Evolutionary conservation across 2,113 vertebrate species (phyloP).

Genomic region (Takifugu flavidus): DNA sequence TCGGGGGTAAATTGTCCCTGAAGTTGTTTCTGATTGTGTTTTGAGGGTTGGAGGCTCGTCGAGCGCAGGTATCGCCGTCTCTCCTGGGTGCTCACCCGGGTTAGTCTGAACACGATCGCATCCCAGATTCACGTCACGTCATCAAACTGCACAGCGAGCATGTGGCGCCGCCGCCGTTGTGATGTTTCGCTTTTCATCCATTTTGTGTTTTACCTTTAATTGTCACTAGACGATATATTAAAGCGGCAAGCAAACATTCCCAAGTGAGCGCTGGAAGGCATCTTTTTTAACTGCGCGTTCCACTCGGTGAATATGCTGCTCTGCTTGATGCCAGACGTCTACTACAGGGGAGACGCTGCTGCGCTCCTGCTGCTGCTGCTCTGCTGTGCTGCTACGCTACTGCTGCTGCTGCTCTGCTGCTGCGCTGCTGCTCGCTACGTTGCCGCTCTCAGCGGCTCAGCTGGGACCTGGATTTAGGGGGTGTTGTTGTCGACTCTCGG

Average conservation of each 20-base stretch:
- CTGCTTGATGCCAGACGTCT: constrained; percentile 21
- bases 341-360: constrained; percentile 6
- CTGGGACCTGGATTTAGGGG: not conserved
- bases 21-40: not conserved
- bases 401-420: constrained; percentile 1
- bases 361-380: no score
- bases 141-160: not conserved
- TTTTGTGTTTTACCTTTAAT: constrained; percentile 14
- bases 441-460: constrained; percentile 16
- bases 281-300: constrained; percentile 13
- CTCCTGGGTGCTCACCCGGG: not conserved
- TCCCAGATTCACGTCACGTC: not conserved
- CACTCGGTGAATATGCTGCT: constrained; percentile 12
- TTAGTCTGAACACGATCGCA: not conserved
- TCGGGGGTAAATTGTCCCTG: not conserved
- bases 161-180: not conserved
- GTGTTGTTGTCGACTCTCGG: constrained; percentile 10
- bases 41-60: not conserved
- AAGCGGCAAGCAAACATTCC: constrained; percentile 24
- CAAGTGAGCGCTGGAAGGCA: constrained; percentile 31
- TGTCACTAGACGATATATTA: constrained; percentile 7
- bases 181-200: not conserved
- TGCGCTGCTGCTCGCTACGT: constrained; percentile 21
- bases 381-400: no score
- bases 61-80: not conserved